Base-by-base conservation (phyloP, 2,113 vertebrate species). In the Hydropotes inermis region DNA sequence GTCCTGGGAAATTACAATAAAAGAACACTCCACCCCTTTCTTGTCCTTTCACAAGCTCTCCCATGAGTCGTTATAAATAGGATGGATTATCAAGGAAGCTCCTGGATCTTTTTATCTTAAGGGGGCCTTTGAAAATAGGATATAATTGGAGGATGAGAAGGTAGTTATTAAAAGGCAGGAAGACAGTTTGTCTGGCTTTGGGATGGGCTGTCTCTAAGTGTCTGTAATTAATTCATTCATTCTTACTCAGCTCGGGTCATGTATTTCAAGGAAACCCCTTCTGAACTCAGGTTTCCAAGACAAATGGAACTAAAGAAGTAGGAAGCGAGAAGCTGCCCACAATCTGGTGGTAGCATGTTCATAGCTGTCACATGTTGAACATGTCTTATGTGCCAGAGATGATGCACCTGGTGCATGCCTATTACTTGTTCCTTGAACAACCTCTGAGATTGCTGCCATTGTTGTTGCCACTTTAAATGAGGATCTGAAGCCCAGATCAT, bases 31-130 rank as follows among this genome's bases (percentile, higher is more conserved):
- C n/a, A 28, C 61, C 55, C 2, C 39, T 74, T 86, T 95, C 45
- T 90, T 67, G 87, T 89, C 50, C 76, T 94, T 92, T 39, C n/a
- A 50, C 13, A 79, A 55, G 74, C 58, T 85, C 60, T 91, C 94
- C 55, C 36, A 3, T 60, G 88, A 86, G 91, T 64, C 61, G 3
- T 90, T 96, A 64, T 91, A 93, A 91, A 96, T 57, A 91, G 95
- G 60, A 87, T 50, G 78, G 96, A 39, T 91, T 91, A 78, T 79
- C 70, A 93, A 86, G 67, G 82, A 94, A 93, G 64, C 79, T 70
- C 39, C 76, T 67, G 70, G 79, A 91, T 92, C 93, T 97, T 91
- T 97, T 96, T 93, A 54, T 97, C 96, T 94, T 86, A 89, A 96
- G 58, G 74, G 52, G 70, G 47, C 23, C 87, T 98, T 97, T 97